Conservation (phyloP, 2,797 vertebrate species). For the Pyrocephalus nanus region DNA sequence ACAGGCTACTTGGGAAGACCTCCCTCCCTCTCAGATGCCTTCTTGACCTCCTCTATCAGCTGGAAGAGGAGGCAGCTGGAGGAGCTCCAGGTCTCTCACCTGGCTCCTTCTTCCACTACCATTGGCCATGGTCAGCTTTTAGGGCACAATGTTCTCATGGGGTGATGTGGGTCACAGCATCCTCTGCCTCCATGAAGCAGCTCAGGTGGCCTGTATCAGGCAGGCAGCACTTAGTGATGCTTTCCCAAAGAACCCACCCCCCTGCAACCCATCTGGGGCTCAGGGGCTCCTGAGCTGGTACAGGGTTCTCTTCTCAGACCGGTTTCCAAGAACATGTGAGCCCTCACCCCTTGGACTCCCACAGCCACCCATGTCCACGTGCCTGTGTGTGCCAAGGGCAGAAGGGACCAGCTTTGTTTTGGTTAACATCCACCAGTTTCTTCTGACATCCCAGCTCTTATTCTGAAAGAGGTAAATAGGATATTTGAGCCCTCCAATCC, state of each 20-base stretch:
- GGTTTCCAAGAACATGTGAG: background rate
- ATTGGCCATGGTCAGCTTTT: background rate
- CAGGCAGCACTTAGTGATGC: background rate
- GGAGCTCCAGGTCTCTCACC: background rate
- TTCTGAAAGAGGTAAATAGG: background rate
- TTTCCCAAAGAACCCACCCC: background rate
- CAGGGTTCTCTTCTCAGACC: background rate
- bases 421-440: background rate
- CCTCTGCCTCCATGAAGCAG: background rate
- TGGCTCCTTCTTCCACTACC: background rate
- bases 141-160: background rate
- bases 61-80: background rate
- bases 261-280: background rate
- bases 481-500: background rate
- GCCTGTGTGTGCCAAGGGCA: background rate
- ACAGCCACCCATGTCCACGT: fast-evolving
- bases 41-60: background rate
- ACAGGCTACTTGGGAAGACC: background rate
- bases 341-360: background rate
- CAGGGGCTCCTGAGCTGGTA: background rate
- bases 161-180: background rate
- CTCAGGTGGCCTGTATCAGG: background rate
- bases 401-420: background rate
- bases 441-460: background rate
- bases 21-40: background rate